Percentiles rank a stretch among this genome's conserved stretches.
These are phyloP conservation scores for Ophion costatus DNA, from an alignment of 2,888 invertebrate genomes.

Conservation along the genomic window DNA sequence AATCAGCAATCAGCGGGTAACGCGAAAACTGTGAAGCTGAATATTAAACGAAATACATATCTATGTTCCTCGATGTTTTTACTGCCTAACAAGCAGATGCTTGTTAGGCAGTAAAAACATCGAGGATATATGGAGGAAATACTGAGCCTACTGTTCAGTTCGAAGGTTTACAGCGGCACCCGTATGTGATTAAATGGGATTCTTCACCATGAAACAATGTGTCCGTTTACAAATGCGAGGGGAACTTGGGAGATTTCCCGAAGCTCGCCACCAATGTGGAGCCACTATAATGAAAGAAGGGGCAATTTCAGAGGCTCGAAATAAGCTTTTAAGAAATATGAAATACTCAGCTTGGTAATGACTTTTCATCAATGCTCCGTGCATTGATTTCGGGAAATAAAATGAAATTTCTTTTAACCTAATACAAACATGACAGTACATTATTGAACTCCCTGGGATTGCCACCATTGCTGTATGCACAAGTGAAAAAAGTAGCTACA, in stretches of 20 bases:
- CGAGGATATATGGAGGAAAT: not conserved
- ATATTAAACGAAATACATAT: not conserved
- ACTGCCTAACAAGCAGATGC: no score
- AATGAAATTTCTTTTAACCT: not conserved
- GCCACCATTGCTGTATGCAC: no score
- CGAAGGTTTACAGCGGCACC: constrained; percentile 30
- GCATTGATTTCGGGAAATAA: not conserved
- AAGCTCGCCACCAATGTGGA: constrained; percentile 75
- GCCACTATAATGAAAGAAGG: constrained; percentile 71
- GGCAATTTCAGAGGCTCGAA: constrained; percentile 69
- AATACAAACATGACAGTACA: no score
- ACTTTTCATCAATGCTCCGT: constrained; percentile 57
- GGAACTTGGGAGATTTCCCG: constrained; percentile 76
- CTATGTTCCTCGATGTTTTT: no score
- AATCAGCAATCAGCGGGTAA: no score
- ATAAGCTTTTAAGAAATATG: constrained; percentile 74
- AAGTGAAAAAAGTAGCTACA: no score
- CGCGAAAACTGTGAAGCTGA: no score
- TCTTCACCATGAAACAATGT: constrained; percentile 65
- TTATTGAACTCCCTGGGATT: no score
- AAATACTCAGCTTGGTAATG: constrained; percentile 36
- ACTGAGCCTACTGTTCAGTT: no score
- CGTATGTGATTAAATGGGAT: constrained; percentile 55
- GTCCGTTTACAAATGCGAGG: constrained; percentile 72
- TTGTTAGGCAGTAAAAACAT: constrained; percentile 9